Evolutionary conservation across 1,140 invertebrate genomes (phyloP).

Genomic region (Drosophila santomea): DNA sequence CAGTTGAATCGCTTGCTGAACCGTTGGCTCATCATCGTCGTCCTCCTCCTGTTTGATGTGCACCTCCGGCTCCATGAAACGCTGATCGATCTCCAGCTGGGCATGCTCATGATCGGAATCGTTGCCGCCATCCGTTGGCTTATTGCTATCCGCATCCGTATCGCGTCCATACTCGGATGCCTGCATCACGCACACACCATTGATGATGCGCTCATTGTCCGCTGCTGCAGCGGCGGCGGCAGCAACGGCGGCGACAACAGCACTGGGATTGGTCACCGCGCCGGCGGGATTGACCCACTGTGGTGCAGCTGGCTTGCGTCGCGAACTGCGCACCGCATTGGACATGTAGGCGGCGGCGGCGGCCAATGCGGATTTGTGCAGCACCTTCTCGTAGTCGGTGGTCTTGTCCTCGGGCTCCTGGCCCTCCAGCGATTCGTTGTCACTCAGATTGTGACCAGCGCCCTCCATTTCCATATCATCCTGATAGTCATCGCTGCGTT

Average conservation of each 20-base stretch:
- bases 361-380: slow-evolving; percentile 78
- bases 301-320: slow-evolving; percentile 96
- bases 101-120: slow-evolving; percentile 84
- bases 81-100: slow-evolving; percentile 68
- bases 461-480: slow-evolving; percentile 88
- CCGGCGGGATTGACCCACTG: slow-evolving; percentile 96
- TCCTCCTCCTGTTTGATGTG: slow-evolving; percentile 80
- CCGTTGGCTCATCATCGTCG: slow-evolving; percentile 57
- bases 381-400: slow-evolving; percentile 84
- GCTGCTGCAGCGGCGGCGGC: slow-evolving; percentile 6
- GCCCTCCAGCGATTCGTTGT: slow-evolving; percentile 89
- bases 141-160: slow-evolving; percentile 90
- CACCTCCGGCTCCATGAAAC: slow-evolving; percentile 80
- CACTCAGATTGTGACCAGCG: slow-evolving; percentile 90
- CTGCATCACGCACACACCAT: slow-evolving; percentile 96
- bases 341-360: slow-evolving; percentile 71
- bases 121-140: slow-evolving; percentile 84
- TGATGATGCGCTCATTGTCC: slow-evolving; percentile 93
- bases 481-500: slow-evolving; percentile 89
- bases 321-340: slow-evolving; percentile 73
- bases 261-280: slow-evolving; percentile 75
- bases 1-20: not conserved
- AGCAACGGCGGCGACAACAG: slow-evolving; percentile 29
- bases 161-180: slow-evolving; percentile 90
- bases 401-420: slow-evolving; percentile 84